phyloP scores from a whole-genome alignment of 2,113 vertebrate genomes.

The Coracopsis vasa region DNA sequence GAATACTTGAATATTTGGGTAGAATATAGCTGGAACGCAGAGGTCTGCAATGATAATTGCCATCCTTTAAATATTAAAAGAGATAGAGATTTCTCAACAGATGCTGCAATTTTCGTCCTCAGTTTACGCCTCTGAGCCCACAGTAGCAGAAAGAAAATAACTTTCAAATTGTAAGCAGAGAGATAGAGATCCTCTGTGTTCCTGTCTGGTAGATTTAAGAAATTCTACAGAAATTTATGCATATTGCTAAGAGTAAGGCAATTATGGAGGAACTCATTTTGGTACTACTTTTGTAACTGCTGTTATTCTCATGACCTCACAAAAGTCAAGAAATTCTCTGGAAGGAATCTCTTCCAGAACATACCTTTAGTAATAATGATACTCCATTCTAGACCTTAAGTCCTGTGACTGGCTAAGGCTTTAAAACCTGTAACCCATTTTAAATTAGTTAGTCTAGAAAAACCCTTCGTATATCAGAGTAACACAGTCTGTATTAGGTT shows the following conservation, averaged over 20 bases:
- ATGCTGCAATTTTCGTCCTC: neutral
- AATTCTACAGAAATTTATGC: neutral
- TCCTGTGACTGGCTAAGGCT: neutral
- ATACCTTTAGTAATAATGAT: neutral
- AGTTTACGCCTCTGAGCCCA: neutral
- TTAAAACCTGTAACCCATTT: neutral
- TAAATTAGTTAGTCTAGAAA: neutral
- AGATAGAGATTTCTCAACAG: neutral
- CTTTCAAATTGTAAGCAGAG: neutral
- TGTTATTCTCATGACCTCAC: neutral
- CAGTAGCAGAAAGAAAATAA: neutral
- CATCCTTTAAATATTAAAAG: neutral
- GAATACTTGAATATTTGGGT: neutral
- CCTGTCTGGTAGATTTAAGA: neutral
- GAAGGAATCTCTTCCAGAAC: neutral
- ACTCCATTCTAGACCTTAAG: neutral
- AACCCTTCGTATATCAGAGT: neutral
- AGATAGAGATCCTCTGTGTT: neutral
- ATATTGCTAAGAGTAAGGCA: neutral
- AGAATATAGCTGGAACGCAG: neutral
- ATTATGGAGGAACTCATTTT: neutral
- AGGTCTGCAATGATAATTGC: neutral
- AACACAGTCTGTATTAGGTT: neutral
- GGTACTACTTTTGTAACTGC: neutral
- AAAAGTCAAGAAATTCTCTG: neutral